Evolutionary conservation across 2,888 invertebrate genomes (phyloP).

Genomic region (Scrobipalpa atriplicella): DNA sequence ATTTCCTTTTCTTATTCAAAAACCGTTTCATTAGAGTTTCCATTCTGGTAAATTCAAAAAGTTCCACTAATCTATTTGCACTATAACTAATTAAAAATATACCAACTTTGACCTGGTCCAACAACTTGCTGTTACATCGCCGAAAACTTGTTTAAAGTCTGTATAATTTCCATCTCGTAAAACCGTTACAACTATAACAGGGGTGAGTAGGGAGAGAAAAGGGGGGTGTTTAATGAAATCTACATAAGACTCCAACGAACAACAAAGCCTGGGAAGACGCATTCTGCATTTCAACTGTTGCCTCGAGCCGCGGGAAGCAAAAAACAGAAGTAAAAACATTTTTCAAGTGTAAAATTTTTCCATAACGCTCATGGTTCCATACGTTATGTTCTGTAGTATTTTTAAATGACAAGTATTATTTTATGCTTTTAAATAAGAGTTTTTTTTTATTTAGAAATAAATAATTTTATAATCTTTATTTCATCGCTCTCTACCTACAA

Average conservation of each 20-base stretch:
- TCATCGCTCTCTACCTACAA: no score
- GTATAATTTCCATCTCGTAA: slow-evolving; percentile 22
- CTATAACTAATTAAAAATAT: background rate
- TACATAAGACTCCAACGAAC: slow-evolving; percentile 53
- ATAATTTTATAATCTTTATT: no score
- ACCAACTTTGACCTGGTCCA: slow-evolving; percentile 1
- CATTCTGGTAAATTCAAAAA: background rate
- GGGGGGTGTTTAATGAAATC: slow-evolving; percentile 50
- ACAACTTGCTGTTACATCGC: slow-evolving; percentile 4
- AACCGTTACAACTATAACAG: slow-evolving; percentile 11
- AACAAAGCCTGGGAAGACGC: slow-evolving; percentile 62
- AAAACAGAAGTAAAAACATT: slow-evolving; percentile 43
- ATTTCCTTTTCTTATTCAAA: no score
- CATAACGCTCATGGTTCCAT: background rate
- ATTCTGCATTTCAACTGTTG: slow-evolving; percentile 64
- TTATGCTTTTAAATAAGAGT: background rate
- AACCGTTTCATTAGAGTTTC: background rate
- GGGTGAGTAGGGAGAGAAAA: background rate
- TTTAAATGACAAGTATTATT: background rate
- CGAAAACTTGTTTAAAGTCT: slow-evolving; percentile 23
- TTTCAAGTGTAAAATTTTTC: background rate
- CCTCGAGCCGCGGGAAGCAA: slow-evolving; percentile 47
- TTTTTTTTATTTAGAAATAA: background rate
- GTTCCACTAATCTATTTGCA: slow-evolving; percentile 5
- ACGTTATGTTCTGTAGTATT: background rate